phyloP scores from a whole-genome alignment of 2,113 vertebrate genomes.

The Myotis davidii region DNA sequence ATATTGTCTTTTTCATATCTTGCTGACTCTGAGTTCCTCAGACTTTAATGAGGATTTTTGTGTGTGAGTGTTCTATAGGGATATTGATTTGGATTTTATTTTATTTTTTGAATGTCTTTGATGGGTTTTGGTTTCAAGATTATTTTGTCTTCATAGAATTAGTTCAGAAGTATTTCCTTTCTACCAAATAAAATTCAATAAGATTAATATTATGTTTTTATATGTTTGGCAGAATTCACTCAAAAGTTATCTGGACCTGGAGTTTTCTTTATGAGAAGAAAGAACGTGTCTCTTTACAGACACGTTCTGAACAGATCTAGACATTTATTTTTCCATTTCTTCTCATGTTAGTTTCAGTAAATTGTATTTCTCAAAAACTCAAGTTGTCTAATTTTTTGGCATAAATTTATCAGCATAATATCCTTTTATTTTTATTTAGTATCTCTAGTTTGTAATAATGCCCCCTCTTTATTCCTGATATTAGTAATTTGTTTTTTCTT shows the following conservation, averaged over 20 bases:
- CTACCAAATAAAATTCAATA: neutral
- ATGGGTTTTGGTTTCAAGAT: neutral
- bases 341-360: neutral
- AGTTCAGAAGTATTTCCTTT: neutral
- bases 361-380: neutral
- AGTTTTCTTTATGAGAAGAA: neutral
- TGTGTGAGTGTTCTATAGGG: neutral
- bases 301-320: neutral
- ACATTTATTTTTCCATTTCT: neutral
- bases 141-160: conserved; percentile 16
- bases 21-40: neutral
- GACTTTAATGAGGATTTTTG: neutral
- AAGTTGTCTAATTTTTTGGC: neutral
- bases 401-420: neutral
- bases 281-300: neutral
- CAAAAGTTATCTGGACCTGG: neutral
- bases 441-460: neutral
- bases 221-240: neutral
- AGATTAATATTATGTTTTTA: neutral
- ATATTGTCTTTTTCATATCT: neutral
- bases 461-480: neutral
- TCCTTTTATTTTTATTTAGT: neutral
- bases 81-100: neutral
- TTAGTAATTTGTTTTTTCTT: neutral
- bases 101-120: neutral